phyloP scores from a whole-genome alignment of 2,113 vertebrate species.

The Pangasianodon gigas region DNA sequence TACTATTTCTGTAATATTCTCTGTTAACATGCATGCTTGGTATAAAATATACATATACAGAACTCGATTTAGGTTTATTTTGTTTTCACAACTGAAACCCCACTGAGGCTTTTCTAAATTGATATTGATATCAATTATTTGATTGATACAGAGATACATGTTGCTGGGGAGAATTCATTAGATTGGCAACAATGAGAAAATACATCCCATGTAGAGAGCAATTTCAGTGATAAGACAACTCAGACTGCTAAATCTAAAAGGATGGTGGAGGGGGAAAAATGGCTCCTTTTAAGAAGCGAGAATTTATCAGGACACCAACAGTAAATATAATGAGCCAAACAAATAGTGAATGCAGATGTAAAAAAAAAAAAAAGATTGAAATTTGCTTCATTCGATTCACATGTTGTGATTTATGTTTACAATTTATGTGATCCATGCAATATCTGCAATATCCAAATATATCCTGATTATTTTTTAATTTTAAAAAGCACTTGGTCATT shows the following conservation, averaged over 20 bases:
- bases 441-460: constrained; percentile 31
- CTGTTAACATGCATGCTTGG: neutral
- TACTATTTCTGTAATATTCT: neutral
- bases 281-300: constrained; percentile 4
- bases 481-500: neutral
- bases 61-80: neutral
- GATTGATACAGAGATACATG: neutral
- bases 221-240: constrained; percentile 40
- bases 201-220: constrained; percentile 25
- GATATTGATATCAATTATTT: neutral
- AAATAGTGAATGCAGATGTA: constrained; percentile 1
- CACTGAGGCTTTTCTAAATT: neutral
- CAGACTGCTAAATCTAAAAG: neutral
- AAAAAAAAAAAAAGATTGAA: constrained; percentile 5
- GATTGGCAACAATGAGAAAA: constrained; percentile 29
- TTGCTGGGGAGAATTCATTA: constrained; percentile 42
- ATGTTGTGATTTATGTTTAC: neutral
- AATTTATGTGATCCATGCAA: constrained; percentile 3
- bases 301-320: constrained; percentile 30
- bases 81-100: neutral
- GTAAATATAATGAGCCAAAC: constrained; percentile 39
- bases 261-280: neutral
- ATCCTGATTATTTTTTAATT: neutral
- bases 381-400: constrained; percentile 20
- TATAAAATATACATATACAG: neutral